These are phyloP conservation scores for Drosophila rhopaloa DNA, from an alignment of 1,140 invertebrate species.

Conservation along the genomic window DNA sequence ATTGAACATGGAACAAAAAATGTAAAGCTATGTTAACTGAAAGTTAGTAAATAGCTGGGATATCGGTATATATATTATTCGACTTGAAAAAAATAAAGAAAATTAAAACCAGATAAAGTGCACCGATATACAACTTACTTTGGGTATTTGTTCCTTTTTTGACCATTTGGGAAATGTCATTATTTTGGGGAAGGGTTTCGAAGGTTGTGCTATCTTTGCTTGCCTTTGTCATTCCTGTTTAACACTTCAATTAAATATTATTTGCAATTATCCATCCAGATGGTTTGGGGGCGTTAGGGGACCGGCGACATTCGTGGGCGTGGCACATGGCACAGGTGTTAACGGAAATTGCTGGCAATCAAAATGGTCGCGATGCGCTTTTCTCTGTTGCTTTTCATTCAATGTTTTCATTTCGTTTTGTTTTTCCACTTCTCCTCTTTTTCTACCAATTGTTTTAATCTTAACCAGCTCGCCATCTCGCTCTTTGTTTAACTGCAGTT, in stretches of 20 bases:
- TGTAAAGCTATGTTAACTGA: no score
- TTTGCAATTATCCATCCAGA: slow-evolving; percentile 15
- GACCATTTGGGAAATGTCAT: slow-evolving; percentile 2
- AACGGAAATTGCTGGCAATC: slow-evolving; percentile 29
- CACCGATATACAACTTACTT: slow-evolving; percentile 3
- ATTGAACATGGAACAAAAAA: no score
- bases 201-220: slow-evolving; percentile 18
- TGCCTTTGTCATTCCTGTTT: slow-evolving; percentile 8
- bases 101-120: no score
- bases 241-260: slow-evolving; percentile 33
- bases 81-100: no score
- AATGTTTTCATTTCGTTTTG: background rate
- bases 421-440: slow-evolving; percentile 4
- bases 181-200: slow-evolving; percentile 1
- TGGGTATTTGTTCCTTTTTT: slow-evolving; percentile 11
- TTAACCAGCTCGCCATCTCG: slow-evolving; percentile 13
- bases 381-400: slow-evolving; percentile 10
- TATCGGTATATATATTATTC: no score
- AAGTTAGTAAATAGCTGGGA: no score
- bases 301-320: slow-evolving; percentile 16
- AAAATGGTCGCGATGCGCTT: slow-evolving; percentile 11
- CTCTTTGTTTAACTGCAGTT: slow-evolving; percentile 38
- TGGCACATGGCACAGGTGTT: slow-evolving; percentile 42
- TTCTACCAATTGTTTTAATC: slow-evolving; percentile 19
- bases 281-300: background rate